A percentile compares a stretch with the other conserved stretches of the same genome.
Conservation (phyloP, 2,888 invertebrate genomes). For the Limenitis camilla region DNA sequence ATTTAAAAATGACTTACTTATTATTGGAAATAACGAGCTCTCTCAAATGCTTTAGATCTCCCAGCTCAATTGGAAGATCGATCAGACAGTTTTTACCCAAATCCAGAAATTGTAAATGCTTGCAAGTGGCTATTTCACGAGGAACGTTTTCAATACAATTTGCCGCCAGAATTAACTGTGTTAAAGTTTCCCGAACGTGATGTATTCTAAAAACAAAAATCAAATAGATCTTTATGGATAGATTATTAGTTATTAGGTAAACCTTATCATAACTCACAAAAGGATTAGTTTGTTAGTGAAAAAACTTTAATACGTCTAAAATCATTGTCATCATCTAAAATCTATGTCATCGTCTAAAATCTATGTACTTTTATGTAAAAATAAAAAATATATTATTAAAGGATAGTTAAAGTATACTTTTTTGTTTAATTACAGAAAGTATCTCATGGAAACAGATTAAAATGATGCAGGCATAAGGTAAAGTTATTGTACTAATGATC, state of each 20-base stretch:
- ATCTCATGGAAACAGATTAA: no score
- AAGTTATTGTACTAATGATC: no score
- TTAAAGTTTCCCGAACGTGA: slow-evolving; percentile 63
- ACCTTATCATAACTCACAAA: not conserved
- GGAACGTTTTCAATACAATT: slow-evolving; percentile 80
- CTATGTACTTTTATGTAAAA: no score
- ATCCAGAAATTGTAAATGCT: slow-evolving; percentile 80
- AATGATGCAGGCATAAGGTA: no score
- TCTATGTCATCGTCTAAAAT: no score
- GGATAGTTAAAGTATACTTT: no score
- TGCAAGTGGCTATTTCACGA: slow-evolving; percentile 76
- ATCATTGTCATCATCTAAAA: no score
- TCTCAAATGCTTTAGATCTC: slow-evolving; percentile 77
- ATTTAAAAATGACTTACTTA: slow-evolving; percentile 74
- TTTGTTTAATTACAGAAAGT: no score
- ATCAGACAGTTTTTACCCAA: slow-evolving; percentile 82
- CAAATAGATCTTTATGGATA: not conserved
- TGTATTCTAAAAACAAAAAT: slow-evolving; percentile 21
- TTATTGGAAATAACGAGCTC: slow-evolving; percentile 89
- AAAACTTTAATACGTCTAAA: no score
- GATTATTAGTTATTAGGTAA: not conserved
- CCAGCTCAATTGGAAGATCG: slow-evolving; percentile 78
- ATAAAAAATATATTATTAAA: no score
- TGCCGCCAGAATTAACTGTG: slow-evolving; percentile 81
- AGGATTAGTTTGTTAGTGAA: not conserved